Base-by-base conservation (phyloP, 2,113 vertebrate species). In the Sebastes fasciatus region DNA sequence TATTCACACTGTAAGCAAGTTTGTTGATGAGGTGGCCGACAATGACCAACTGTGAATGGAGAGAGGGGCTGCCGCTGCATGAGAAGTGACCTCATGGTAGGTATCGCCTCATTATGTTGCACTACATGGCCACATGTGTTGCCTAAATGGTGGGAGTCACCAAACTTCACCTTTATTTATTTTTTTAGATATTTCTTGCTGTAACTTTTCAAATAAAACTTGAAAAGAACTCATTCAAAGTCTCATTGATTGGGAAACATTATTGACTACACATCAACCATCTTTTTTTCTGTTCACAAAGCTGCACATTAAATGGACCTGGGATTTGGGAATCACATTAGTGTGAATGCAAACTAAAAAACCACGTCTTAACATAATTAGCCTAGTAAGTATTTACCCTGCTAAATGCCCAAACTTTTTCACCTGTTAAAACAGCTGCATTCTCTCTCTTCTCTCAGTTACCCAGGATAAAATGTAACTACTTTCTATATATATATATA, bases 31-130 rank as follows among this genome's bases (percentile, higher is more conserved):
- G 58, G 34, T 54, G 69, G 79, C 79, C 14, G 54, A 72, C 87
- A 75, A 86, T 80, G 75, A 85, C 83, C 84, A 71, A 21, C 79
- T 74, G 72, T 68, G 72, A 84, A 58, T 60, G 45, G 23, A 72
- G 49, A 62, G 82, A 82, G 60, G 79, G 74, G 51, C 73, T 46
- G 54, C 62, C 23, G n/a, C 81, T 23, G 73, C 62, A 11, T 45
- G 46, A 60, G 43, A 46, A n/a, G 64, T 63, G 58, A 63, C 54
- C 45, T 68, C 79, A 65, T n/a, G 49, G 43, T 55, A 61, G 66
- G 23, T 69, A 45, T 16, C 34, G 9, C 57, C 14, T 69, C 19
- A 58, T 58, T 52, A 8, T 51, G 65, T 71, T 21, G 74, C 42
- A 63, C 49, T 46, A 51, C 21, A 70, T 45, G 43, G 12, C 10